phyloP scores from a whole-genome alignment of 2,888 invertebrate genomes.

The Cremastinae sp. region DNA sequence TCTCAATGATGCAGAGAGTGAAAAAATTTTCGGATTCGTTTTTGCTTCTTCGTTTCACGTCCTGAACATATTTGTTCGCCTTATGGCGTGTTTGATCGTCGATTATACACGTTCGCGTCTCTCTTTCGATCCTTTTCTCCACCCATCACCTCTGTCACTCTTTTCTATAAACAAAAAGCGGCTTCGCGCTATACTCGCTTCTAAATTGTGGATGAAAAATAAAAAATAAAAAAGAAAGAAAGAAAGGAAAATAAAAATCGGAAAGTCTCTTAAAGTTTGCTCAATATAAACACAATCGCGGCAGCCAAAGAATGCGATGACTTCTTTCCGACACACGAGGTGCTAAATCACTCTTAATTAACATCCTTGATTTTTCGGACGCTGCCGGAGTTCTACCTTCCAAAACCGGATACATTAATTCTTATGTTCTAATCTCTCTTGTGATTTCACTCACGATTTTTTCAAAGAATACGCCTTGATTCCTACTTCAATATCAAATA shows the following conservation, averaged over 20 bases:
- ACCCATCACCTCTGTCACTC: neutral
- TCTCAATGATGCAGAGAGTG: too few relatives aligned
- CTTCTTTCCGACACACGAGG: constrained; percentile 64
- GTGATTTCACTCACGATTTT: too few relatives aligned
- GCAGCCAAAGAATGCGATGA: neutral
- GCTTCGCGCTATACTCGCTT: neutral
- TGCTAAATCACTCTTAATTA: constrained; percentile 72
- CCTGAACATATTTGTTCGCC: constrained; percentile 10
- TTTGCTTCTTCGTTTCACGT: neutral
- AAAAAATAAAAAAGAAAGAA: neutral
- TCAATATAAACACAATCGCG: constrained; percentile 33
- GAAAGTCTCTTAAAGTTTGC: constrained; percentile 32
- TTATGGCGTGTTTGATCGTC: constrained; percentile 69
- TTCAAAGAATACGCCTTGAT: too few relatives aligned
- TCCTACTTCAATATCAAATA: too few relatives aligned
- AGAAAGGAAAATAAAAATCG: neutral
- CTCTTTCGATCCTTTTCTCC: neutral
- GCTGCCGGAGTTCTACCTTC: neutral
- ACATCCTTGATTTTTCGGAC: constrained; percentile 59
- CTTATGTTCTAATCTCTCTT: neutral
- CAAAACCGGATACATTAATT: constrained; percentile 9
- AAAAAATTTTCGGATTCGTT: constrained; percentile 3
- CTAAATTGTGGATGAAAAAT: too few relatives aligned
- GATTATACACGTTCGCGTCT: constrained; percentile 67
- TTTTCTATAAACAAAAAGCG: constrained; percentile 15